Evolutionary conservation across 1,140 invertebrate species (phyloP), one percentile per base, ranked within the genome.

Genomic region (Stegodyphus mimosarum): DNA sequence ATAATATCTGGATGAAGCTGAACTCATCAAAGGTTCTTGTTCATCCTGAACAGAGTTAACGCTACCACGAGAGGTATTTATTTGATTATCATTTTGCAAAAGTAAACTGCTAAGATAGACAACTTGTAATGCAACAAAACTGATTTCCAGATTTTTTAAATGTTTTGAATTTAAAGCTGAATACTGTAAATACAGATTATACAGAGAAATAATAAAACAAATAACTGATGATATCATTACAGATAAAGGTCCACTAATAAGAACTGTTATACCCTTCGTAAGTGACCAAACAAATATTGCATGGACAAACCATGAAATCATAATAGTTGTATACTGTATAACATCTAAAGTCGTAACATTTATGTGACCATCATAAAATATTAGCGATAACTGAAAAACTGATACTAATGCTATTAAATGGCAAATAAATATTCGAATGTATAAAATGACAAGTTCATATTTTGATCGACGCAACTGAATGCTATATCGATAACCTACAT

Each of bases 231-330:
- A 87, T 11, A 95, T 89, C 87, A 95, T 91, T 75, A 95, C 91
- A 7, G 92, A 87, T 49, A 93, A 89, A 4, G 95, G 94, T 3
- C 96, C 96, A 78, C 95, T 91, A 79, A 94, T 92, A 85, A 88
- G 88, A 91, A 92, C 75, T 93, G 91, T 90, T 91, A 92, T 88
- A 91, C 93, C 88, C 69, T 89, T 88, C 76, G 93, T 93, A 33
- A 96, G 90, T 18, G 93, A 93, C 81, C 94, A 88, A 52, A 95
- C 90, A 90, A 94, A 97, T 15, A 93, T 92, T 87, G 94, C 93
- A 91, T 97, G 96, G 15, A 95, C 91, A 50, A 95, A 90, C 96
- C 95, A 97, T 85, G 94, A 91, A 85, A 96, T 89, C 88, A 92
- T 93, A 89, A 95, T 92, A 50, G 94, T 91, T 69, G 92, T 92